Evolutionary conservation across 1,140 invertebrate genomes (phyloP).

Genomic region (Microplitis mediator): DNA sequence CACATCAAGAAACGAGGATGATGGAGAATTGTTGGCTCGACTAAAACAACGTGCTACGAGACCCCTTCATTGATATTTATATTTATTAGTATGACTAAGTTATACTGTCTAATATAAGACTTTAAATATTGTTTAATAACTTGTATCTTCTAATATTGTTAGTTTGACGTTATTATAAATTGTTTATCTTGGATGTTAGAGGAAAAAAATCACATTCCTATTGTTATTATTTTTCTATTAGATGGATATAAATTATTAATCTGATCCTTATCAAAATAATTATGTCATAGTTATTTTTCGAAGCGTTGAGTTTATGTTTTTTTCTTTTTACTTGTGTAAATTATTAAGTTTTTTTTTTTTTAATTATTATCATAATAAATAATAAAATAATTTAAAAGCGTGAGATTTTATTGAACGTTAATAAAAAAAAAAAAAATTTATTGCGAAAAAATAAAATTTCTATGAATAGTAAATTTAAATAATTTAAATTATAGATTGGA

Average conservation of each 20-base stretch:
- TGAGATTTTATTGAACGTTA: not conserved
- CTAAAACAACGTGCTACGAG: slow-evolving; percentile 59
- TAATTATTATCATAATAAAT: not conserved
- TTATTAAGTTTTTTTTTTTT: slow-evolving; percentile 10
- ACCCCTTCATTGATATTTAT: slow-evolving; percentile 52
- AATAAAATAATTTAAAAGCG: not conserved
- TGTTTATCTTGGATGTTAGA: slow-evolving; percentile 2
- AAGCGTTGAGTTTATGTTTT: not conserved
- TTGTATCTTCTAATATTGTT: not conserved
- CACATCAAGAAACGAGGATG: slow-evolving; percentile 51
- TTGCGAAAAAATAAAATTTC: slow-evolving; percentile 24
- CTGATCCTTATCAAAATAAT: not conserved
- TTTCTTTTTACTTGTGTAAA: not conserved
- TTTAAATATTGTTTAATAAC: slow-evolving; percentile 11
- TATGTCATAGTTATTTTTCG: not conserved
- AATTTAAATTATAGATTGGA: not conserved
- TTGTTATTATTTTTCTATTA: not conserved
- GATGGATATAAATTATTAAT: not conserved
- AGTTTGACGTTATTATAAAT: slow-evolving; percentile 1
- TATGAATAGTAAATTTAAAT: not conserved
- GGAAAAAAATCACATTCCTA: slow-evolving; percentile 8
- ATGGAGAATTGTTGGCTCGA: slow-evolving; percentile 55
- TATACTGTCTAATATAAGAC: not conserved
- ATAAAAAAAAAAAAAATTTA: slow-evolving; percentile 11
- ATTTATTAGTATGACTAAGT: not conserved